phyloP scores from a whole-genome alignment of 2,113 vertebrate species.

The Clarias magur region DNA sequence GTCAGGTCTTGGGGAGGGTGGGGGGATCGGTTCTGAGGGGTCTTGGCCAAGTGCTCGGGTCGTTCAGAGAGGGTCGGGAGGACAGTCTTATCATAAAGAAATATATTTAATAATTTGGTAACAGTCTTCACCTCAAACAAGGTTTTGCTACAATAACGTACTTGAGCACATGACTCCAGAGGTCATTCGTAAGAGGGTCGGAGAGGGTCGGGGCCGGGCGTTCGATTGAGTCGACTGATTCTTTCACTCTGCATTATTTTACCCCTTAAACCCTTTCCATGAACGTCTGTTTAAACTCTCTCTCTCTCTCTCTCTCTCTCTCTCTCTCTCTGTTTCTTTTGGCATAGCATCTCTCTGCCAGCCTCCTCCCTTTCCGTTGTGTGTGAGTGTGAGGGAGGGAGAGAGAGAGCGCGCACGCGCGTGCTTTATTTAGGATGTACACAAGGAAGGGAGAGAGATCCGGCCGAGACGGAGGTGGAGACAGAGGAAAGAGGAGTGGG shows the following conservation, averaged over 20 bases:
- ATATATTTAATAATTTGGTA: too few relatives aligned
- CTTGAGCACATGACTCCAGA: too few relatives aligned
- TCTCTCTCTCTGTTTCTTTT: constrained; percentile 33
- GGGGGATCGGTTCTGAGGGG: not conserved
- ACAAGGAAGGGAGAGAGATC: constrained; percentile 69
- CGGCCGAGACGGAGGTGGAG: constrained; percentile 56
- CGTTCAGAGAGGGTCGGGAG: not conserved
- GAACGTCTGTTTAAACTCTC: constrained; percentile 29
- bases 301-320: constrained; percentile 28
- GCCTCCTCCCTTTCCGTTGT: constrained; percentile 65
- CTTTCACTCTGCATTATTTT: too few relatives aligned
- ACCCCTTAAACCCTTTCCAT: not conserved
- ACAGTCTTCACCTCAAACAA: too few relatives aligned
- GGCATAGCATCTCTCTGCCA: constrained; percentile 7
- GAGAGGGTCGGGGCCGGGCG: too few relatives aligned
- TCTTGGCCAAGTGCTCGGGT: not conserved
- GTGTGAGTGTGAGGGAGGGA: constrained; percentile 4
- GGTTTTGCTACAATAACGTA: too few relatives aligned
- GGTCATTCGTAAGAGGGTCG: too few relatives aligned
- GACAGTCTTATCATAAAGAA: too few relatives aligned
- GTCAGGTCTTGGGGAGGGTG: too few relatives aligned
- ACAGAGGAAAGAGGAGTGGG: constrained; percentile 52
- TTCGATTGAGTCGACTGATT: too few relatives aligned
- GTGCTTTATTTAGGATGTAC: constrained; percentile 76
- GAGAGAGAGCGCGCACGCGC: constrained; percentile 3